Evolutionary conservation across 1,140 invertebrate species (phyloP).

Genomic region (Gerris buenoi): DNA sequence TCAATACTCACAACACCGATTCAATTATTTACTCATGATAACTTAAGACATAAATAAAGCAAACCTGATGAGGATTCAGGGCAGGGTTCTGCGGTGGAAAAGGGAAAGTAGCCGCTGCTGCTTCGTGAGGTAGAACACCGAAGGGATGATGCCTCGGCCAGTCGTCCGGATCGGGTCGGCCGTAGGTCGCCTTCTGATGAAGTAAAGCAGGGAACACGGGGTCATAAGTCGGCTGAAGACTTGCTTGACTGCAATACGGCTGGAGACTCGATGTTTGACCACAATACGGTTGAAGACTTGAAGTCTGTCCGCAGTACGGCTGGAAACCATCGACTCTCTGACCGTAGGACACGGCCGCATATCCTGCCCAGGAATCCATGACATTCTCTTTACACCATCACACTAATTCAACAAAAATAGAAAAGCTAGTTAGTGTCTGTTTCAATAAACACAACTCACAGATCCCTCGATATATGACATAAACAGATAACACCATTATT

Average conservation of each 20-base stretch:
- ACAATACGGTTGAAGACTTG: neutral
- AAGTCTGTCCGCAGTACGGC: neutral
- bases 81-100: conserved; percentile 31
- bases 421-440: too few species aligned
- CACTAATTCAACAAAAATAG: too few species aligned
- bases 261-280: neutral
- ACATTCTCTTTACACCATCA: too few species aligned
- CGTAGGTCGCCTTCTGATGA: conserved; percentile 40
- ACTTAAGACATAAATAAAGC: too few species aligned
- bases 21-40: too few species aligned
- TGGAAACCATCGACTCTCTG: neutral
- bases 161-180: conserved; percentile 31
- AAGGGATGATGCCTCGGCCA: conserved; percentile 46
- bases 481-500: too few species aligned
- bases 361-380: neutral
- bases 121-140: conserved; percentile 60
- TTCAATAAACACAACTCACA: too few species aligned
- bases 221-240: conserved; percentile 43
- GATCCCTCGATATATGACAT: too few species aligned
- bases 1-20: too few species aligned
- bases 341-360: neutral
- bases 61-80: neutral
- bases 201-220: conserved; percentile 57
- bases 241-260: neutral
- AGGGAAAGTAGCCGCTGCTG: conserved; percentile 47